Evolutionary conservation across 2,113 vertebrate species (phyloP).

Genomic region (Halcyon senegalensis): DNA sequence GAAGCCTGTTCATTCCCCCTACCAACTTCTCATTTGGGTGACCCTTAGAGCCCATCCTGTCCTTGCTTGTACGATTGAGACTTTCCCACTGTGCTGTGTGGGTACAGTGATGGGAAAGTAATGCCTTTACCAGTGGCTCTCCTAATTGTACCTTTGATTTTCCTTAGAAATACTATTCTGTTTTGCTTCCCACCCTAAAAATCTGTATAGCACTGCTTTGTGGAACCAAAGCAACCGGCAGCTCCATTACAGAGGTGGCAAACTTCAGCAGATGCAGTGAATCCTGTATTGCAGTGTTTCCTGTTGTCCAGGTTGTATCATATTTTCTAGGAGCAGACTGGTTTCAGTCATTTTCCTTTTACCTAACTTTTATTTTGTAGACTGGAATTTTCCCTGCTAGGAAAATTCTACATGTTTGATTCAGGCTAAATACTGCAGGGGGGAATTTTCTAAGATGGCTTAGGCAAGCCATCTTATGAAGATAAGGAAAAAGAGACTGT

Average conservation of each 20-base stretch:
- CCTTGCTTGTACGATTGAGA: background rate
- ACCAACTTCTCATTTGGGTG: background rate
- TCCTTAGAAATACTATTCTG: background rate
- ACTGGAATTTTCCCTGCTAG: background rate
- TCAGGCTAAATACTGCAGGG: background rate
- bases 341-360: background rate
- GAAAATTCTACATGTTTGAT: background rate
- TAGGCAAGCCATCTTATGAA: background rate
- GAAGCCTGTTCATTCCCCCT: background rate
- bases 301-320: background rate
- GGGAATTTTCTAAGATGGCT: background rate
- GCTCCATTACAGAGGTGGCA: background rate
- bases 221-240: background rate
- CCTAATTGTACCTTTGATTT: background rate
- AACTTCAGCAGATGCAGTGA: background rate
- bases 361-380: background rate
- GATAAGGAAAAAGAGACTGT: background rate
- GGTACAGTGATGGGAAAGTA: background rate
- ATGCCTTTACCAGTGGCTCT: background rate
- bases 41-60: background rate
- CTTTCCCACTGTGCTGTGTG: background rate
- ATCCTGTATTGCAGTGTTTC: background rate
- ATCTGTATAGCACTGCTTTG: background rate
- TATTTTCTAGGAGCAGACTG: background rate
- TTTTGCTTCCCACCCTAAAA: background rate